Conservation (phyloP, 2,888 invertebrate genomes). For the Hypena proboscidalis region DNA sequence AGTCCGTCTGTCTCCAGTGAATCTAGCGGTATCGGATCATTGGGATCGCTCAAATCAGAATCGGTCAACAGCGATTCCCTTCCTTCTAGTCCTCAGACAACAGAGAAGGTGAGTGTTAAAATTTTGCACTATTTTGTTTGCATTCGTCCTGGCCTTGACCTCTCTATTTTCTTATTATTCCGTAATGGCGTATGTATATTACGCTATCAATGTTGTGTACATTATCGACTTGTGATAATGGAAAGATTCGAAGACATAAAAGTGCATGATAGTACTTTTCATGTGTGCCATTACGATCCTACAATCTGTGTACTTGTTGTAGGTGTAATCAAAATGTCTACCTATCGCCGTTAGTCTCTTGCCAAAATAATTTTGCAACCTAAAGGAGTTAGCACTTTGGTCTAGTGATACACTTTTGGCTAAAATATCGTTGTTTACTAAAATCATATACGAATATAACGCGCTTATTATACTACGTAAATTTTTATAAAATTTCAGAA, state of each 20-base stretch:
- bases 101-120: conserved; percentile 76
- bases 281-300: conserved; percentile 12
- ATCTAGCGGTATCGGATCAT: conserved; percentile 86
- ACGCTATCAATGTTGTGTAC: conserved; percentile 76
- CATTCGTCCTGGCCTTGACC: conserved; percentile 84
- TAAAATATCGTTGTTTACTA: not conserved
- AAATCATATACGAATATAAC: no score
- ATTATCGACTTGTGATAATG: conserved; percentile 68
- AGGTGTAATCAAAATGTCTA: conserved; percentile 29
- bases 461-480: no score
- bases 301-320: conserved; percentile 10
- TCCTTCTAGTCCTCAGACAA: conserved; percentile 82
- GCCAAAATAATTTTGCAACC: conserved; percentile 34
- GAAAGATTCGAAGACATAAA: conserved; percentile 53
- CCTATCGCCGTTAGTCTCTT: conserved; percentile 26
- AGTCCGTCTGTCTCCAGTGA: conserved; percentile 86
- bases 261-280: conserved; percentile 16
- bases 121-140: conserved; percentile 74
- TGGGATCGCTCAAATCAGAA: conserved; percentile 83
- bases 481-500: conserved; percentile 61
- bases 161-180: conserved; percentile 85
- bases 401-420: conserved; percentile 1
- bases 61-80: conserved; percentile 79
- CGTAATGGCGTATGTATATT: conserved; percentile 80
- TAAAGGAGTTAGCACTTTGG: conserved; percentile 4